These are phyloP conservation scores for Lepus timidus DNA, from an alignment of 2,113 vertebrate species.

Conservation along the genomic window DNA sequence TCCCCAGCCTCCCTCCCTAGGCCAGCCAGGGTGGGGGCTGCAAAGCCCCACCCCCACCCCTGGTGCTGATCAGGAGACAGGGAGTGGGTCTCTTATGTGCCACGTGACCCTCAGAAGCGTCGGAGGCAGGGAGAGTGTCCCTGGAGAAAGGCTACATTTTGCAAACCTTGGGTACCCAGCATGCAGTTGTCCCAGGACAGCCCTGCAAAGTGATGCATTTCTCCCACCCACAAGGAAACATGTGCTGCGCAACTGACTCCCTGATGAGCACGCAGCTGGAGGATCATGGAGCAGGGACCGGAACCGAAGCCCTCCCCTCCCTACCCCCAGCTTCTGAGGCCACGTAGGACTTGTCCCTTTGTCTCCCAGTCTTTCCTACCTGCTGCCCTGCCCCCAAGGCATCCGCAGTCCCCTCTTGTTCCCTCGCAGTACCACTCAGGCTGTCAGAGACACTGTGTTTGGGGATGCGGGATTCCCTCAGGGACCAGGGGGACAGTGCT, in stretches of 20 bases:
- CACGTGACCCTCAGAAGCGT: not conserved
- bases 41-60: not conserved
- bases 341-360: not conserved
- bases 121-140: not conserved
- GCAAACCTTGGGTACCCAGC: not conserved
- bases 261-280: not conserved
- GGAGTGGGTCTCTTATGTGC: not conserved
- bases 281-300: rapidly evolving
- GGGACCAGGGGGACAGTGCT: not conserved
- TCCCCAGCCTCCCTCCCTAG: not conserved
- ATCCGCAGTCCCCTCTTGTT: not conserved
- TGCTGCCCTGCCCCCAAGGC: rapidly evolving
- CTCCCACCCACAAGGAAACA: not conserved
- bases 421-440: not conserved
- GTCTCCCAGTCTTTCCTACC: not conserved
- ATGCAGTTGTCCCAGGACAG: not conserved
- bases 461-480: not conserved
- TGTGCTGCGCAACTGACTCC: not conserved
- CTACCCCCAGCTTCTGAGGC: not conserved
- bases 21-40: not conserved
- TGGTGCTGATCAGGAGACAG: not conserved
- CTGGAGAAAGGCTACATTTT: not conserved
- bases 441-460: not conserved
- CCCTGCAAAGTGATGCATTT: not conserved
- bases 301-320: not conserved